Conservation (phyloP, 2,888 invertebrate genomes). For the Meteorus cinctellus region DNA sequence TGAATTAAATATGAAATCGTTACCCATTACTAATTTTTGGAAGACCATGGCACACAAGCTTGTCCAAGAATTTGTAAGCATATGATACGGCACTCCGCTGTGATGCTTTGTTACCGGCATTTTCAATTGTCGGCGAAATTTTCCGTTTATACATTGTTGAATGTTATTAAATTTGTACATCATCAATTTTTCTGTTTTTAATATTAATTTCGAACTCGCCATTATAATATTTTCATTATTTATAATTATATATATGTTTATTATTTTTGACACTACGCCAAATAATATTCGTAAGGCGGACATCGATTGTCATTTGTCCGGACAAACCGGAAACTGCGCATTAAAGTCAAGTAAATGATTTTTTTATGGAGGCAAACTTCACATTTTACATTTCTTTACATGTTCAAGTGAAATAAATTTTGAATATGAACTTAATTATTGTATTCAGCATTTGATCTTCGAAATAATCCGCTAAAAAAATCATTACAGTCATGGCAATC, state of each 20-base stretch:
- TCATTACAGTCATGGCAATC: no score
- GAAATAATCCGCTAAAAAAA: no score
- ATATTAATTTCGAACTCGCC: neutral
- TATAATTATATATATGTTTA: constrained; percentile 12
- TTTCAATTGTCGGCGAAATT: neutral
- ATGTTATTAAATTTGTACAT: neutral
- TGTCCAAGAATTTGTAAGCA: neutral
- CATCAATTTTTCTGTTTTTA: neutral
- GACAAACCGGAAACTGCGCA: no score
- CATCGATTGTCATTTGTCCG: neutral
- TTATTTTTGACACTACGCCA: neutral
- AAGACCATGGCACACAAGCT: constrained; percentile 24
- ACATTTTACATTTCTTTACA: neutral
- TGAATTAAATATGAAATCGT: neutral
- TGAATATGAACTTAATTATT: no score
- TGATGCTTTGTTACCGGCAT: neutral
- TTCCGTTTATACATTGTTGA: neutral
- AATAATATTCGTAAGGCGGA: constrained; percentile 17
- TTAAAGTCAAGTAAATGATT: neutral
- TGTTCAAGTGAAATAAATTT: no score
- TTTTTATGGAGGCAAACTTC: neutral
- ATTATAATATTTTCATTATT: neutral
- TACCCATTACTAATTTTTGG: constrained; percentile 25
- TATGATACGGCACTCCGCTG: neutral
- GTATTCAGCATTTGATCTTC: no score